Conservation (phyloP, 2,113 vertebrate genomes). For the Hemiscyllium ocellatum region DNA sequence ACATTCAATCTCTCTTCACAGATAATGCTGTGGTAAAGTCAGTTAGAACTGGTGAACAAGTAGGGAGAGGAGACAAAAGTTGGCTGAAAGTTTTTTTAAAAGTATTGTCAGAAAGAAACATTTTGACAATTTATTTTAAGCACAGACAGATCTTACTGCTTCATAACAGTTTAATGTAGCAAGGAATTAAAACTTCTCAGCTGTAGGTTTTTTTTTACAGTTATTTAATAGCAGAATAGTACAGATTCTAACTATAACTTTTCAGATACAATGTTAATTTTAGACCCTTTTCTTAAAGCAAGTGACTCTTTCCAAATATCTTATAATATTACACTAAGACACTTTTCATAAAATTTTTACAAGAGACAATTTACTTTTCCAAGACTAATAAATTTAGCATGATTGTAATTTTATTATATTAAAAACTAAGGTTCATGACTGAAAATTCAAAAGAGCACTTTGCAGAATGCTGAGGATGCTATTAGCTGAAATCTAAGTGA, state of each 20-base stretch:
- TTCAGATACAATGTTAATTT: background rate
- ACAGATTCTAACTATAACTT: background rate
- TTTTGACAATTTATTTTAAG: background rate
- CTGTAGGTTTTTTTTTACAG: background rate
- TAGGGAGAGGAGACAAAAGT: background rate
- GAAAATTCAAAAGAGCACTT: background rate
- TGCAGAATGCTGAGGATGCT: background rate
- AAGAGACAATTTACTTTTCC: background rate
- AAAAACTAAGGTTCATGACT: background rate
- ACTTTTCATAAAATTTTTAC: background rate
- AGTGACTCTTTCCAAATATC: background rate
- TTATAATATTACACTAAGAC: background rate
- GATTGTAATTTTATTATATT: background rate
- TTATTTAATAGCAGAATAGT: background rate
- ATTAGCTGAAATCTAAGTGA: background rate
- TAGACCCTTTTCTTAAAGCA: background rate
- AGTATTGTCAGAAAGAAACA: background rate
- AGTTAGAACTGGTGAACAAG: background rate
- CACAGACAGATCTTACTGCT: background rate
- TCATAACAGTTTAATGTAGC: background rate
- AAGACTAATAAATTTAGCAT: background rate
- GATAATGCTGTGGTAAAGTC: background rate
- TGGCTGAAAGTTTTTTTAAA: background rate
- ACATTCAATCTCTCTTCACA: background rate
- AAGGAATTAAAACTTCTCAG: background rate